phyloP scores from a whole-genome alignment of 2,113 vertebrate species.

The Rhinichthys klamathensis region DNA sequence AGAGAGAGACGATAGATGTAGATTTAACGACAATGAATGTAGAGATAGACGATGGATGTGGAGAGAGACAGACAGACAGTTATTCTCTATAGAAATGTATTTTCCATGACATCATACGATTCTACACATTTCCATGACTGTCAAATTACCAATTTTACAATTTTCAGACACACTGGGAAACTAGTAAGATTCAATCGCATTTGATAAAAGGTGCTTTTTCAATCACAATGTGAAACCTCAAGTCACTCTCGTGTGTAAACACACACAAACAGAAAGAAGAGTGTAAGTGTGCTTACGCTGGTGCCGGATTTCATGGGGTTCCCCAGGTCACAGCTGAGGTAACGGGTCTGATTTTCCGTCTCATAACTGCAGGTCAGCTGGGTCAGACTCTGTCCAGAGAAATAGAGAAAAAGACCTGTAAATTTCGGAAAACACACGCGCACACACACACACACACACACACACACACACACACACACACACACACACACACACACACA shows the following conservation, averaged over 20 bases:
- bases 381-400: conserved; percentile 78
- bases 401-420: neutral
- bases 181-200: neutral
- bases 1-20: too few relatives aligned
- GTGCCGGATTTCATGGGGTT: conserved; percentile 91
- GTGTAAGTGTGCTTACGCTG: conserved; percentile 74
- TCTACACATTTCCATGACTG: neutral
- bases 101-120: neutral
- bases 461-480: too few relatives aligned
- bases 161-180: neutral
- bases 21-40: too few relatives aligned
- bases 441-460: neutral
- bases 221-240: neutral
- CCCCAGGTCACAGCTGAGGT: conserved; percentile 88
- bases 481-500: too few relatives aligned
- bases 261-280: neutral
- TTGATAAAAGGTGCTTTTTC: neutral
- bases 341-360: conserved; percentile 83
- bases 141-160: neutral
- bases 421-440: neutral
- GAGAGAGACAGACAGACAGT: too few relatives aligned
- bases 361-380: conserved; percentile 86
- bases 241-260: neutral
- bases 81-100: too few relatives aligned
- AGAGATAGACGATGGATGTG: too few relatives aligned